Evolutionary conservation across 2,797 vertebrate genomes (phyloP).

Genomic region (Oryzias dopingdopingensis): DNA sequence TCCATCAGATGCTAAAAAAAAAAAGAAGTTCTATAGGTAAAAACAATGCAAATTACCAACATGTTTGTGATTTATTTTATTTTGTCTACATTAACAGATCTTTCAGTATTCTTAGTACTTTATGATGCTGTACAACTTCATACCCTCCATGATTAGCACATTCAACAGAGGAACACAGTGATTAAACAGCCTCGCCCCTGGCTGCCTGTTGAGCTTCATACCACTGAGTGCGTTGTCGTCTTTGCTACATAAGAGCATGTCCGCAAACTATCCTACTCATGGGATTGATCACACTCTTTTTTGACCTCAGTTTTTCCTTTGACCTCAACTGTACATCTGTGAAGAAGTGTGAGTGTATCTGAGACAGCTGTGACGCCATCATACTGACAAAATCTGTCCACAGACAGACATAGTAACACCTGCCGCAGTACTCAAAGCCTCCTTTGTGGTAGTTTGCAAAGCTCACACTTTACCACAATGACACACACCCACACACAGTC

Average conservation of each 20-base stretch:
- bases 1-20: constrained; percentile 43
- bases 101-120: too few species aligned
- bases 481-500: background rate
- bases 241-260: background rate
- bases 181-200: too few species aligned
- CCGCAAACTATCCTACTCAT: background rate
- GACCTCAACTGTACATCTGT: background rate
- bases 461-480: constrained; percentile 1
- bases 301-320: background rate
- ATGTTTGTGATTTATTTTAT: too few species aligned
- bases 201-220: background rate
- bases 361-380: constrained; percentile 6
- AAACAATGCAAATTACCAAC: constrained; percentile 13
- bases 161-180: background rate
- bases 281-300: background rate
- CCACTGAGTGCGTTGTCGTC: background rate
- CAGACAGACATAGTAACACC: constrained; percentile 1
- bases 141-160: background rate
- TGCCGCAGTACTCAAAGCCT: constrained; percentile 2
- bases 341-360: background rate
- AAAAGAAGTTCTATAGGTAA: constrained; percentile 12
- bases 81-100: too few species aligned
- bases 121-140: too few species aligned
- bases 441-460: constrained; percentile 1
- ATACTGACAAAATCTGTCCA: constrained; percentile 5